phyloP scores from a whole-genome alignment of 2,113 vertebrate genomes.

The Macquaria ambigua region DNA sequence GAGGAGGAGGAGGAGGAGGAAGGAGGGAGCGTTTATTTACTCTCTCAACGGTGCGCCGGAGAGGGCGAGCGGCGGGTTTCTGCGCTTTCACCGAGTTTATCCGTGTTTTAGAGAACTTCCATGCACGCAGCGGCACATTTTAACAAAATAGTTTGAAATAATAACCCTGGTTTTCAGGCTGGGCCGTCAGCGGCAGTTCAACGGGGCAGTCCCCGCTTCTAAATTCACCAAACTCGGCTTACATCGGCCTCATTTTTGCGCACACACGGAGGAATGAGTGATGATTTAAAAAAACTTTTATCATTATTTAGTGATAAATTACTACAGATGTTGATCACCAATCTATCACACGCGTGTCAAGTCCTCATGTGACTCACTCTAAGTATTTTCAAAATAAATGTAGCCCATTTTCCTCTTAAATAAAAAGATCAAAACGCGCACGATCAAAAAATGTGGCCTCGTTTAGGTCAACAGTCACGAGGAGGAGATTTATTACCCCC shows the following conservation, averaged over 20 bases:
- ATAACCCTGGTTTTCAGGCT: not conserved
- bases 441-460: slow-evolving; percentile 5
- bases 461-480: not conserved
- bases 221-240: not conserved
- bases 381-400: not conserved
- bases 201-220: not conserved
- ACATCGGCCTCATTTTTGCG: not conserved
- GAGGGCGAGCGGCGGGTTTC: not conserved
- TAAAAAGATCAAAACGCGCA: slow-evolving; percentile 5
- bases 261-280: not conserved
- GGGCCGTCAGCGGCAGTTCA: not conserved
- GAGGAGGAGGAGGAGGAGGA: slow-evolving; percentile 16
- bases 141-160: not conserved
- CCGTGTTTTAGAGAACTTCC: not conserved
- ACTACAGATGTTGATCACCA: not conserved
- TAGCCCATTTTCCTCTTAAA: not conserved
- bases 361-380: not conserved
- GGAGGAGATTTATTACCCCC: slow-evolving; percentile 8
- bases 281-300: not conserved
- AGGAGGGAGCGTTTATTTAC: slow-evolving; percentile 49
- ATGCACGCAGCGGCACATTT: not conserved
- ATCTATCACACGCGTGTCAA: not conserved
- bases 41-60: slow-evolving; percentile 29
- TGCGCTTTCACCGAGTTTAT: not conserved
- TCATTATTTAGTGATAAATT: not conserved